Evolutionary conservation across 1,140 invertebrate genomes (phyloP), one percentile per base, ranked within the genome.

Genomic region (Argopecten irradians): DNA sequence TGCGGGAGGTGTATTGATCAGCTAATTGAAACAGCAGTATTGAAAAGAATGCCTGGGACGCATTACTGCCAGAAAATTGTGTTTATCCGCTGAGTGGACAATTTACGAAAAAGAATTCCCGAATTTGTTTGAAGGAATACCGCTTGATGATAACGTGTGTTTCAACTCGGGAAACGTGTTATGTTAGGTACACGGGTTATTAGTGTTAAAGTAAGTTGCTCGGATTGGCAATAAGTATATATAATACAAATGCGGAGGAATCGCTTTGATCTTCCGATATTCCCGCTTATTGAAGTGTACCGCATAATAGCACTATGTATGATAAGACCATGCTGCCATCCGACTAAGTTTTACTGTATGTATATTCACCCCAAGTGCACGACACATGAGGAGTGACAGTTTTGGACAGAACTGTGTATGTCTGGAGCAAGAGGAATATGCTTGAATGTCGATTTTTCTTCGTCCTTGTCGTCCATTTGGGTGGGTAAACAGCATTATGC

Each of bases 241-340:
- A 71, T 71, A 71, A 84, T 86, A 36, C 85, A 87, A 86, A 90
- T 91, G 93, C 93, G 93, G 89, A 94, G 91, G 93, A 94, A 94
- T 94, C 90, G 88, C 83, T 90, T 90, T 88, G 92, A 92, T 92
- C 90, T 90, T 93, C 89, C 90, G 91, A 93, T 95, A 93, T 95
- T 95, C 93, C 94, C 94, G 94, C 94, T 95, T 93, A 95, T 92
- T 94, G 94, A 94, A 93, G 93, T 94, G 94, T 93, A 93, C 92
- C 92, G 93, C 92, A 94, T 93, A 94, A 93, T 93, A 93, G 91
- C 91, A 90, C 87, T 92, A 91, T 94, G 91, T 93, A 93, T 93
- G 92, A 93, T 94, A 93, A 94, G 93, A 93, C 93, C 94, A 95
- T 94, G 94, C 94, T 94, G 93, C 93, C 92, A 92, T 91, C 91